Percentiles rank a stretch among this genome's conserved stretches.
These are phyloP conservation scores for Diarsia dahlii DNA, from an alignment of 2,888 invertebrate species.

Conservation along the genomic window DNA sequence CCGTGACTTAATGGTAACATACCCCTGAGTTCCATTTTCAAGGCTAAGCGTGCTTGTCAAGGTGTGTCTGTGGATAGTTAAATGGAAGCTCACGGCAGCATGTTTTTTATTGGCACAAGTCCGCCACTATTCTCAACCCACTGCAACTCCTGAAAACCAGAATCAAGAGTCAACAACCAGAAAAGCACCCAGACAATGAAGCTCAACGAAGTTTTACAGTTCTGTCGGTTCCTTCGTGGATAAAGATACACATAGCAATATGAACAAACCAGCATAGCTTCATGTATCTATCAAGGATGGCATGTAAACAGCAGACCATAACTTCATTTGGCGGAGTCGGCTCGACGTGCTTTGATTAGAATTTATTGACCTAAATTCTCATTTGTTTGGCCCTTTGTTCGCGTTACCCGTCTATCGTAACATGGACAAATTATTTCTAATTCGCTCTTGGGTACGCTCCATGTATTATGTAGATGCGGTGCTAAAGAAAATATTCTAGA, in stretches of 20 bases:
- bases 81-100: too few relatives aligned
- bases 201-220: neutral
- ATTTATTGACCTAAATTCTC: conserved; percentile 81
- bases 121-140: too few relatives aligned
- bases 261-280: conserved; percentile 32
- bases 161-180: too few relatives aligned
- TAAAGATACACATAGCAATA: conserved; percentile 11
- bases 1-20: too few relatives aligned
- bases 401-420: conserved; percentile 57
- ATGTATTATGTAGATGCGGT: conserved; percentile 49
- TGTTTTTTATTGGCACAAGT: too few relatives aligned
- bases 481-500: conserved; percentile 27
- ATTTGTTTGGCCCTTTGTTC: conserved; percentile 69
- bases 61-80: too few relatives aligned
- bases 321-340: conserved; percentile 75
- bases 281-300: conserved; percentile 67
- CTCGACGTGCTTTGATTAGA: conserved; percentile 76
- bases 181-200: too few relatives aligned
- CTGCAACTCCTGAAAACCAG: too few relatives aligned
- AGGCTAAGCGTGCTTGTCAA: too few relatives aligned
- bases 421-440: conserved; percentile 65
- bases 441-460: conserved; percentile 44
- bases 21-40: too few relatives aligned
- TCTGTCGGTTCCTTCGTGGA: neutral
- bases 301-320: conserved; percentile 73